Evolutionary conservation across 2,113 vertebrate genomes (phyloP).

Genomic region (Ibidorhyncha struthersii): DNA sequence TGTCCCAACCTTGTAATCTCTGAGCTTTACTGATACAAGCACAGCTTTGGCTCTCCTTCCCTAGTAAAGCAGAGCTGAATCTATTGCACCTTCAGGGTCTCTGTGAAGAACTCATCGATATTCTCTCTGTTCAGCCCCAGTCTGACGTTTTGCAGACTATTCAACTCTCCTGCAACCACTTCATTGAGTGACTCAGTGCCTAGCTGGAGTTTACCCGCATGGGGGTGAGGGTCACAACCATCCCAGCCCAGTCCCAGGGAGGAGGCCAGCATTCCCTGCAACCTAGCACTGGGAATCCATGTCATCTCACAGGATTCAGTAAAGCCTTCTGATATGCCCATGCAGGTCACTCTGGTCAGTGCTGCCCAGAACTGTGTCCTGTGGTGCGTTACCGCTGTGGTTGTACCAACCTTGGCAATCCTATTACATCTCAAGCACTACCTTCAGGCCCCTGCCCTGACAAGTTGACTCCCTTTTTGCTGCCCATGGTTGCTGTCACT

Average conservation of each 20-base stretch:
- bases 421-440: neutral
- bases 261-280: rapidly evolving
- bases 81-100: neutral
- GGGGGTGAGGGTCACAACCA: rapidly evolving
- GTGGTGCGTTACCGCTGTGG: rapidly evolving
- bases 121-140: neutral
- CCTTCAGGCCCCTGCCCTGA: neutral
- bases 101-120: neutral
- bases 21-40: neutral
- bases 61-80: neutral
- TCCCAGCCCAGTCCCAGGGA: neutral
- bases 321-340: neutral
- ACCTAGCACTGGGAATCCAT: neutral
- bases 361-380: neutral
- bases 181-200: neutral
- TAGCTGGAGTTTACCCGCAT: neutral
- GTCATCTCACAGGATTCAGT: neutral
- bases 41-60: neutral
- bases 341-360: neutral
- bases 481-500: neutral
- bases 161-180: neutral
- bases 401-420: neutral
- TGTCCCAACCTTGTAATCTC: rapidly evolving
- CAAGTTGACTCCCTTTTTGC: neutral
- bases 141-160: neutral